Base-by-base conservation (phyloP, 1,140 invertebrate genomes). In the Aricia agestis region DNA sequence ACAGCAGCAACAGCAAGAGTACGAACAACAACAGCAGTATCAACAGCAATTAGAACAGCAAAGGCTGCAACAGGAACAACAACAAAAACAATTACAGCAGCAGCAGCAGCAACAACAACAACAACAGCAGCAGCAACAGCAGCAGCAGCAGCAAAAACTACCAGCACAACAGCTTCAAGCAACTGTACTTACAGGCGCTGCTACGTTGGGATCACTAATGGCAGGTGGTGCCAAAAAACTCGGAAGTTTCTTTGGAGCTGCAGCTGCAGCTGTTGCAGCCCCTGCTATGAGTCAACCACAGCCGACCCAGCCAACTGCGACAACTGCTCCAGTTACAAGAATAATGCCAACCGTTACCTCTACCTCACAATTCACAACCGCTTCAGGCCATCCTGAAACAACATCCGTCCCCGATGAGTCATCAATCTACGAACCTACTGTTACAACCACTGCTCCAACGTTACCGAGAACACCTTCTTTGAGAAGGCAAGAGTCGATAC, bases 171-270 rank as follows among this genome's bases (percentile, higher is more conserved):
- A 91, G 75, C 70, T 91, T 15, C 88, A 90, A 77, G 76, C 89
- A 9, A 86, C 83, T 73, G 83, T 90, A 69, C 67, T 92, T 19
- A 91, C 90, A n/a, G 92, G 90, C 66, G 91, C 84, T 69, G 90
- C 89, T 63, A 92, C 87, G 61, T 86, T 92, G 72, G 89, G 89
- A n/a, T 90, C 85, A 41, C 77, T 92, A 77, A 90, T 92, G 82
- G 91, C 88, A n/a, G 92, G 90, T 75, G 91, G 92, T 85, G 92
- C 92, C 31, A 90, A 91, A 70, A 92, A 89, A 73, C 79, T 92
- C 36, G 92, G 92, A 13, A 92, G 88, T 74, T 83, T 92, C 31
- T 87, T 92, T 70, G 89, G 90, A 36, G 85, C 89, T 42, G 91
- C 91, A n/a, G 89, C 90, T 6, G 89, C 90, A 0, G 89, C 88